These are phyloP conservation scores for Columba janthina DNA, from an alignment of 2,113 vertebrate genomes.

Conservation along the genomic window DNA sequence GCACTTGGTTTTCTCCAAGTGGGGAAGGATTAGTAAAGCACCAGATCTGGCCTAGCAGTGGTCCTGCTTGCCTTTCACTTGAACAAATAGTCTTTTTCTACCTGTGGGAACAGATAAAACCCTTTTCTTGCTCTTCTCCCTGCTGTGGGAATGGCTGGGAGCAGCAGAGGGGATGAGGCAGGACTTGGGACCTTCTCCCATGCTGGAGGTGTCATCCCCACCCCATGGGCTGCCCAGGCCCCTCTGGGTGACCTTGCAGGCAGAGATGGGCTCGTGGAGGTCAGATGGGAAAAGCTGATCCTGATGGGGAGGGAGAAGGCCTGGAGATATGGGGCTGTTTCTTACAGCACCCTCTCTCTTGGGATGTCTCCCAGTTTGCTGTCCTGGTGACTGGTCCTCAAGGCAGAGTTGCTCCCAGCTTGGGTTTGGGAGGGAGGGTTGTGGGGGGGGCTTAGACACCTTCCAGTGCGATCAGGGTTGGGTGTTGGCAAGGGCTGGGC, in stretches of 20 bases:
- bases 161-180: neutral
- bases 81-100: neutral
- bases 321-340: rapidly evolving
- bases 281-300: neutral
- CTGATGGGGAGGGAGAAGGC: neutral
- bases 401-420: neutral
- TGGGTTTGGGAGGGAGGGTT: neutral
- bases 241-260: neutral
- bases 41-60: neutral
- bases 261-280: neutral
- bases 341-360: neutral
- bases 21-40: neutral
- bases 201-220: neutral
- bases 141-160: neutral
- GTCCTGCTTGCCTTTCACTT: neutral
- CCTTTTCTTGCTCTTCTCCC: neutral
- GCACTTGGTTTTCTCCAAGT: neutral
- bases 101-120: neutral
- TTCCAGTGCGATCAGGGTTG: neutral
- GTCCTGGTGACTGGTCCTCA: neutral
- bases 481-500: neutral
- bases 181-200: neutral
- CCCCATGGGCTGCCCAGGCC: rapidly evolving
- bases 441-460: rapidly evolving
- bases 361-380: neutral